These are phyloP conservation scores for Petrocephalus sullivani DNA, from an alignment of 2,797 vertebrate species.

Conservation along the genomic window DNA sequence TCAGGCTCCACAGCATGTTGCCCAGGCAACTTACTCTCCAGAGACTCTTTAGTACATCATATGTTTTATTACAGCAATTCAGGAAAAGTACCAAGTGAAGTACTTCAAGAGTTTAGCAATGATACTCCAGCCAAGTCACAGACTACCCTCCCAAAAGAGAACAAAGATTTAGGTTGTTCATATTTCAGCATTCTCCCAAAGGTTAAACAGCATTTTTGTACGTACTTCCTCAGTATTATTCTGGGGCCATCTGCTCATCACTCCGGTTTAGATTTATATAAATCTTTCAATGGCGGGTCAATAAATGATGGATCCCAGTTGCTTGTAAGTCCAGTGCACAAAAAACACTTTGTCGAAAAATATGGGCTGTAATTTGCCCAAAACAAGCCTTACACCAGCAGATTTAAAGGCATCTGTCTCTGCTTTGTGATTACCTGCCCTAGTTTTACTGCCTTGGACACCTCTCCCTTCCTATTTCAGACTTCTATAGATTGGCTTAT, in stretches of 20 bases:
- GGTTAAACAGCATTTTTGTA: not conserved
- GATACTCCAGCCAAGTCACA: not conserved
- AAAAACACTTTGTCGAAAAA: conserved; percentile 54
- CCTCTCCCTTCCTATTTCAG: not conserved
- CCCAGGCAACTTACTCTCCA: conserved; percentile 15
- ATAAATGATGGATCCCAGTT: conserved; percentile 55
- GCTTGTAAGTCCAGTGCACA: conserved; percentile 38
- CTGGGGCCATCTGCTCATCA: not conserved
- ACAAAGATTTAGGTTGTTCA: not conserved
- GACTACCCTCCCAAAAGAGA: not conserved
- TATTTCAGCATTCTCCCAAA: not conserved
- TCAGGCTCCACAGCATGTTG: not conserved
- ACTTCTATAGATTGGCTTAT: conserved; percentile 6
- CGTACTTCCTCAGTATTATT: not conserved
- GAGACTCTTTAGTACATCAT: not conserved
- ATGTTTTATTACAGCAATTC: conserved; percentile 9
- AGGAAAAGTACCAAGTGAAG: conserved; percentile 13
- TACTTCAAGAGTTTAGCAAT: not conserved
- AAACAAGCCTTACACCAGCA: conserved; percentile 22
- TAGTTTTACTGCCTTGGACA: conserved; percentile 3
- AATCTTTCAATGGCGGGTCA: not conserved
- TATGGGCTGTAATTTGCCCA: conserved; percentile 57
- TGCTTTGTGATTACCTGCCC: conserved; percentile 12
- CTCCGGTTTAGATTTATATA: not conserved
- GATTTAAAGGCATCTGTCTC: conserved; percentile 12